A percentile compares a stretch with the other conserved stretches of the same genome.
phyloP scores from a whole-genome alignment of 23 tunicate species.

The Clavelina lepadiformis region DNA sequence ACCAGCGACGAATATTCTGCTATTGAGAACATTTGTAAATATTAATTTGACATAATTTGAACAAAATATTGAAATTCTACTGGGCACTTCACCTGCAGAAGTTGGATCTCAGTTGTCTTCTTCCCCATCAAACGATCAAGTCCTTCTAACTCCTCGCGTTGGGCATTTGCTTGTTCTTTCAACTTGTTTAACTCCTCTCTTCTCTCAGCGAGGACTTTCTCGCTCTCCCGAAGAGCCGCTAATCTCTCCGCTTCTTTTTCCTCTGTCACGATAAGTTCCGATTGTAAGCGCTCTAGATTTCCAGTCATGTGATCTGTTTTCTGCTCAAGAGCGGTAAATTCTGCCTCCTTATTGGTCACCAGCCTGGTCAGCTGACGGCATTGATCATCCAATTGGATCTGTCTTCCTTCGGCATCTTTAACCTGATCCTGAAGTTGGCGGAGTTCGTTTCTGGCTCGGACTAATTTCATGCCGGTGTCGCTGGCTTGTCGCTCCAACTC shows the following conservation, averaged over 20 bases:
- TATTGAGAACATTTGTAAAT: too few species aligned
- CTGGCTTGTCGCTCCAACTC: conserved; percentile 79
- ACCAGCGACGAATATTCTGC: too few species aligned
- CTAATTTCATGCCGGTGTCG: conserved; percentile 69
- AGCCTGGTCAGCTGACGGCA: conserved; percentile 82
- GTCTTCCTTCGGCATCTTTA: conserved; percentile 54
- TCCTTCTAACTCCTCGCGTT: conserved; percentile 70
- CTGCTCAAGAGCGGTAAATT: conserved; percentile 78
- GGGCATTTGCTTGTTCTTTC: conserved; percentile 65
- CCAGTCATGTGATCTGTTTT: conserved; percentile 84
- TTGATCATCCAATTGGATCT: conserved; percentile 83
- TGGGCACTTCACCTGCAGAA: conserved; percentile 61
- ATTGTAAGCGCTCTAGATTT: conserved; percentile 77
- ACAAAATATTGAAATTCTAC: too few species aligned
- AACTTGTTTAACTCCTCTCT: conserved; percentile 58
- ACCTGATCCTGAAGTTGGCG: conserved; percentile 65
- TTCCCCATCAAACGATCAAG: conserved; percentile 85
- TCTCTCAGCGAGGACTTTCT: conserved; percentile 77
- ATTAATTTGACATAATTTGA: too few species aligned
- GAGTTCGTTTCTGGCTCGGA: conserved; percentile 79
- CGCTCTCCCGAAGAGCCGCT: conserved; percentile 74
- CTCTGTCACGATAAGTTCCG: conserved; percentile 79
- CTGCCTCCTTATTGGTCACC: conserved; percentile 88
- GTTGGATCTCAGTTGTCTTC: conserved; percentile 78
- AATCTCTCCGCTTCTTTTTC: conserved; percentile 88